Evolutionary conservation across 2,797 vertebrate species (phyloP), one percentile per base, ranked within the genome.

Genomic region (Anomalospiza imberbis): DNA sequence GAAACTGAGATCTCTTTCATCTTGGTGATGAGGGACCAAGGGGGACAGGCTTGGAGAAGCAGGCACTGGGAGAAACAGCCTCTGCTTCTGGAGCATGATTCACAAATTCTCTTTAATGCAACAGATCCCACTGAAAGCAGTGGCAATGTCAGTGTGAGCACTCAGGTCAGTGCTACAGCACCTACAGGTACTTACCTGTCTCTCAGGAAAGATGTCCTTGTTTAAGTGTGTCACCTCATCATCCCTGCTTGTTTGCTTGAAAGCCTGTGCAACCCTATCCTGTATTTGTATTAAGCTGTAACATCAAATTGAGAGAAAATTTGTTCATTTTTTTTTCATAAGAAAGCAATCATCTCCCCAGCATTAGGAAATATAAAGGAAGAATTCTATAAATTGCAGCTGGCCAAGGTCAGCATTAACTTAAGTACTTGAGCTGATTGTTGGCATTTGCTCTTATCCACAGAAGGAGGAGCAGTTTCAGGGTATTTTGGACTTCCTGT

Each of bases 121-220:
- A 40, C 25, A 65, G 51, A 78, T 70, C 36, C 44, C 17, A 7
- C 4, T 58, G 67, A 42, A 78, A 66, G 10, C 66, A 66, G 12
- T 6, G 12, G 8, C 34, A 68, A 13, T 17, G 16, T 28, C 44
- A 72, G 9, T 20, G 13, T 26, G 54, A 44, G 22, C 47, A 61
- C 38, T 5, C 18, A 81, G 51, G 48, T 77, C 70, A 34, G 62
- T 7, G 17, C 47, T 84, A 17, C 29, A 81, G 40, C 53, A 75
- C 40, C 66, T 18, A 2, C 14, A 0, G 0, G 0, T 20, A 11
- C 14, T n/a, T 53, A 25, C 11, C 42, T 67, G 18, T 26, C 66
- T 53, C 74, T 50, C 26, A 9, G 70, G n/a, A 67, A 73, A 85
- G 24, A 40, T 80, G 14, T 4, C 20, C 29, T 34, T 47, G 5